Evolutionary conservation across 2,797 vertebrate genomes (phyloP).

Genomic region (Oophaga sylvatica): DNA sequence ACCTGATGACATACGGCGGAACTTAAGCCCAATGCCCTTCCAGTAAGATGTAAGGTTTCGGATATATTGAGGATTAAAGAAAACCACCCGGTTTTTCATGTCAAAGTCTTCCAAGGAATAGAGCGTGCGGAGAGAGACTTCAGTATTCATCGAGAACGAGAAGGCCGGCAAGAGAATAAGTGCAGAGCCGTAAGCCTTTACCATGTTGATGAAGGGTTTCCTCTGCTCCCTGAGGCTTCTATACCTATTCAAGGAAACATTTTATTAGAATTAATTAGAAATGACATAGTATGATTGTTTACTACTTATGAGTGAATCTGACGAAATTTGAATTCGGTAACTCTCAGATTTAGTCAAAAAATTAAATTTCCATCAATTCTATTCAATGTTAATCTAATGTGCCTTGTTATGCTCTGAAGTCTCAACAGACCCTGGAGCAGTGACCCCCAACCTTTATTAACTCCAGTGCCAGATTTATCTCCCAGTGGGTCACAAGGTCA

Average conservation of each 20-base stretch:
- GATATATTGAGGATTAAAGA: slow-evolving; percentile 63
- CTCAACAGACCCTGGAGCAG: too few species aligned
- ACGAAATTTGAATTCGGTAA: too few species aligned
- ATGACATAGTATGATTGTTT: not conserved
- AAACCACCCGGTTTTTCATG: slow-evolving; percentile 38
- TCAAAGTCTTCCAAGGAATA: slow-evolving; percentile 57
- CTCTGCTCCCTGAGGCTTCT: not conserved
- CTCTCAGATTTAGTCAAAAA: too few species aligned
- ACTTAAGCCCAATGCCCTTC: slow-evolving; percentile 30
- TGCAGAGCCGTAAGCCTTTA: slow-evolving; percentile 49
- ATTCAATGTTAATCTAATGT: too few species aligned
- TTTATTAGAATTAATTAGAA: not conserved
- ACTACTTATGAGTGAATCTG: too few species aligned
- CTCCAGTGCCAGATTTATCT: too few species aligned
- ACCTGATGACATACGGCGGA: slow-evolving; percentile 60
- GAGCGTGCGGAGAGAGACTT: not conserved
- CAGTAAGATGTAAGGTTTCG: slow-evolving; percentile 36
- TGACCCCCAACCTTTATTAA: too few species aligned
- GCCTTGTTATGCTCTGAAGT: too few species aligned
- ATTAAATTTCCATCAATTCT: too few species aligned
- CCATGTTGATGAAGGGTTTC: slow-evolving; percentile 37
- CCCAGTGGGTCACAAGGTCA: too few species aligned
- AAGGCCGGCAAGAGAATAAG: slow-evolving; percentile 61
- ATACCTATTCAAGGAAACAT: not conserved
- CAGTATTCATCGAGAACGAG: not conserved